A percentile compares a stretch with the other conserved stretches of the same genome.
These are phyloP conservation scores for Platycnemis pennipes DNA, from an alignment of 2,888 invertebrate genomes.

Conservation along the genomic window DNA sequence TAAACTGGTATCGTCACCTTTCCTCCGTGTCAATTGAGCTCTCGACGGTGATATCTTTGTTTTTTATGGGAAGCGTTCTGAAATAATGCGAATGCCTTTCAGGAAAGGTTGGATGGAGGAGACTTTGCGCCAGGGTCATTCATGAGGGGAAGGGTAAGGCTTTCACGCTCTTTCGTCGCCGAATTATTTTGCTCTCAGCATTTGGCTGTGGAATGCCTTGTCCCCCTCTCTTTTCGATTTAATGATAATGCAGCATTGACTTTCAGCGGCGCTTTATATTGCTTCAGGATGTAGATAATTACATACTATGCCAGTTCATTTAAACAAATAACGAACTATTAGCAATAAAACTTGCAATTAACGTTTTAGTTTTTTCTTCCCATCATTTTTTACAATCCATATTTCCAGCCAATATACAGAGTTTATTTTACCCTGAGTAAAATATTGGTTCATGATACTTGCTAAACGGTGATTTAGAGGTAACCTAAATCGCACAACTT, in stretches of 20 bases:
- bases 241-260: too few species aligned
- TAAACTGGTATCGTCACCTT: conserved; percentile 14
- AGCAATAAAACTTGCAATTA: too few species aligned
- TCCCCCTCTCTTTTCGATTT: too few species aligned
- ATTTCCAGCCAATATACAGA: too few species aligned
- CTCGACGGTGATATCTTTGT: not conserved
- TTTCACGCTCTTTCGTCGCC: not conserved
- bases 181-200: not conserved
- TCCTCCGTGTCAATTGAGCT: conserved; percentile 25
- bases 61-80: not conserved
- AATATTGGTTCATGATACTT: too few species aligned
- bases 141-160: not conserved
- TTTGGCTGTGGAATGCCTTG: not conserved
- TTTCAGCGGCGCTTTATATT: too few species aligned
- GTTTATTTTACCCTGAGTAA: too few species aligned
- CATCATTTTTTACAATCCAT: not conserved
- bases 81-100: not conserved
- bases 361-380: too few species aligned
- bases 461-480: too few species aligned
- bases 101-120: not conserved
- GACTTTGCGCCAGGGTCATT: not conserved
- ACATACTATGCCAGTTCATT: not conserved
- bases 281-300: not conserved
- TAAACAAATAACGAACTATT: too few species aligned
- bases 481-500: too few species aligned